phyloP scores from a whole-genome alignment of 1,140 invertebrate species.

The Solen grandis region DNA sequence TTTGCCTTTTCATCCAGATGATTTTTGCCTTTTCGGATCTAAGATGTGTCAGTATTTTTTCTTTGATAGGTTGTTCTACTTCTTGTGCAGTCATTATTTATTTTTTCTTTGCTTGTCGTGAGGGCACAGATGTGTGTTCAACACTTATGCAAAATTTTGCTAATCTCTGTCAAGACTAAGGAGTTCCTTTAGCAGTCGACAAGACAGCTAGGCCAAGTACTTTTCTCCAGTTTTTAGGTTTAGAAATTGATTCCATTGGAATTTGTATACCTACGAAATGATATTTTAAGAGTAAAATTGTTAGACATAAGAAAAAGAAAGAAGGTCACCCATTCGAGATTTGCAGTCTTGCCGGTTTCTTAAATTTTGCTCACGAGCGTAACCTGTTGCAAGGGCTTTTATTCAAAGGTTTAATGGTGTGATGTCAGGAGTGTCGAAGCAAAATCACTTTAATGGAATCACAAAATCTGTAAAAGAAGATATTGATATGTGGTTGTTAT shows the following conservation, averaged over 20 bases:
- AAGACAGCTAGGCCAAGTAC: background rate
- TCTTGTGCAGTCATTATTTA: background rate
- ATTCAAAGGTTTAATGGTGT: slow-evolving; percentile 25
- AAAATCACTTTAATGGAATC: slow-evolving; percentile 34
- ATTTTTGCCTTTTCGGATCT: background rate
- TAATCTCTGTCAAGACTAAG: background rate
- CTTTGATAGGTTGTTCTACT: background rate
- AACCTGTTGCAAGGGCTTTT: slow-evolving; percentile 36
- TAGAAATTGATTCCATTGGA: slow-evolving; percentile 40
- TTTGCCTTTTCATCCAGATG: background rate
- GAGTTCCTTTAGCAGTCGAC: background rate
- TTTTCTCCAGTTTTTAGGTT: background rate
- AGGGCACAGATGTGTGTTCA: background rate
- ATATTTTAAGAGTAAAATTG: background rate
- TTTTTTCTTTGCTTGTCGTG: background rate
- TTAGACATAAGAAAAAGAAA: background rate
- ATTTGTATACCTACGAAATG: slow-evolving; percentile 27
- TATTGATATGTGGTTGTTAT: slow-evolving; percentile 17
- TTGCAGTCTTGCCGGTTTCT: slow-evolving; percentile 23
- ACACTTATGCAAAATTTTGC: background rate
- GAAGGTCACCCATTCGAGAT: slow-evolving; percentile 16
- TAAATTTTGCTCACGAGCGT: slow-evolving; percentile 31
- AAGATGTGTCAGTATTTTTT: background rate
- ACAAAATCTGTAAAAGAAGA: slow-evolving; percentile 17
- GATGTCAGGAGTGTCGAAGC: slow-evolving; percentile 1